Base-by-base conservation (phyloP, 2,888 invertebrate genomes). In the Spatulosminthurus flaviceps region DNA sequence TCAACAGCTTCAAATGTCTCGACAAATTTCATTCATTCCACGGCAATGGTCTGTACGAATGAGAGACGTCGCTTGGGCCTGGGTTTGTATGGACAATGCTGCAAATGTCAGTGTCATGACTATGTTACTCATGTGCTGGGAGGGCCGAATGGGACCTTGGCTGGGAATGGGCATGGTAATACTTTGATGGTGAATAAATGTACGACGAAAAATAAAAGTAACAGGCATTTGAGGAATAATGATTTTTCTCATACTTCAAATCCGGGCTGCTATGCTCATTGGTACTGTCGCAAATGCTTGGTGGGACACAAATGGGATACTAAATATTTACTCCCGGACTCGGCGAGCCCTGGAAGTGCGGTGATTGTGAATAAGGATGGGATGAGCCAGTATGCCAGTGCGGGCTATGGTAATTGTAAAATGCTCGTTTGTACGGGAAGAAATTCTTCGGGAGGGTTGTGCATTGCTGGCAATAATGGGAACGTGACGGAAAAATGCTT, bases 11-110 rank as follows among this genome's bases (percentile, higher is more conserved):
- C 81, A 19, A 81, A 81, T 61, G 60, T 78, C 60, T 81, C 83
- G 60, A 84, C 82, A 73, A 83, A 84, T 79, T 75, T 82, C 41
- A 81, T 80, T 75, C 82, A 82, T 28, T 42, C 70, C 7, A 51
- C 77, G 1, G 21, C 21, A 11, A 22, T 22, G 4, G 24, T 24
- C 4, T 22, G 24, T 26, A 24, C 64, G 4, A 19, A 60, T 61
- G 16, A 26, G 34, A 28, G 41, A 64, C 24, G 24, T 29, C 21
- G 11, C 9, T 28, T 66, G 26, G 24, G 60, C 11, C 19, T 74
- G 22, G 24, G 60, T 2, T 43, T 60, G 21, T 42, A 74, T n/a
- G 28, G 29, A 0, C 28, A 28, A 16, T 28, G 74, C 4, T 28
- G 29, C 13, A 4, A 28, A 13, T 74, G 61, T 60, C 26, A 74